Evolutionary conservation across 2,888 invertebrate species (phyloP).

Genomic region (Cephus nigrinus): DNA sequence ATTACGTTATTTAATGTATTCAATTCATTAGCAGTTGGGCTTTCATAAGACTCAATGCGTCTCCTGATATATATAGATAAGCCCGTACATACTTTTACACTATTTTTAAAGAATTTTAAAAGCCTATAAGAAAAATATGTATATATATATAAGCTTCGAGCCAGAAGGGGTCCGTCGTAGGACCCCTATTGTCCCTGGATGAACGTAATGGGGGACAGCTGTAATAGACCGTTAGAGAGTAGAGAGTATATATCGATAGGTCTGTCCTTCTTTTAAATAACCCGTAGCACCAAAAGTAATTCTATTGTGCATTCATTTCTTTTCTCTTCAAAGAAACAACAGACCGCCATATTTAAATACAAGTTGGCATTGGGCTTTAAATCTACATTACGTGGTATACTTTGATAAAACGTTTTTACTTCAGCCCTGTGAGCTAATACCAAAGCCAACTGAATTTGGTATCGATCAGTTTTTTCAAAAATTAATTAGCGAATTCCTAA

Average conservation of each 20-base stretch:
- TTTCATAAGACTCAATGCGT: background rate
- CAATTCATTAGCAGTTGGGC: background rate
- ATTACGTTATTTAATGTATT: background rate
- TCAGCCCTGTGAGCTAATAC: background rate
- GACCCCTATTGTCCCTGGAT: conserved; percentile 46
- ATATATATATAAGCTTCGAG: background rate
- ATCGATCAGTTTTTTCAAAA: too few species aligned
- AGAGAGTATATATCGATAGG: background rate
- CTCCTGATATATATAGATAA: background rate
- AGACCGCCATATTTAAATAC: background rate
- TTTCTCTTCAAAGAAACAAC: background rate
- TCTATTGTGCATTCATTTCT: background rate
- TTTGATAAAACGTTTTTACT: background rate
- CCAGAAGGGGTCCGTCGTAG: conserved; percentile 9
- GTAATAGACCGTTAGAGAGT: conserved; percentile 45
- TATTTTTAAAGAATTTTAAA: background rate
- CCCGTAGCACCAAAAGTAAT: background rate
- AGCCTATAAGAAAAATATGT: background rate
- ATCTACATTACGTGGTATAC: background rate
- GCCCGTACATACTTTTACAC: background rate
- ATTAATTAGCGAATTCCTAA: too few species aligned
- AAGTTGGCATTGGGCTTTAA: background rate
- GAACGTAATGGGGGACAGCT: conserved; percentile 48
- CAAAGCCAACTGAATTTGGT: too few species aligned
- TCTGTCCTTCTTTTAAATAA: background rate